phyloP scores from a whole-genome alignment of 2,797 vertebrate species.

The Fistularia commersonii region DNA sequence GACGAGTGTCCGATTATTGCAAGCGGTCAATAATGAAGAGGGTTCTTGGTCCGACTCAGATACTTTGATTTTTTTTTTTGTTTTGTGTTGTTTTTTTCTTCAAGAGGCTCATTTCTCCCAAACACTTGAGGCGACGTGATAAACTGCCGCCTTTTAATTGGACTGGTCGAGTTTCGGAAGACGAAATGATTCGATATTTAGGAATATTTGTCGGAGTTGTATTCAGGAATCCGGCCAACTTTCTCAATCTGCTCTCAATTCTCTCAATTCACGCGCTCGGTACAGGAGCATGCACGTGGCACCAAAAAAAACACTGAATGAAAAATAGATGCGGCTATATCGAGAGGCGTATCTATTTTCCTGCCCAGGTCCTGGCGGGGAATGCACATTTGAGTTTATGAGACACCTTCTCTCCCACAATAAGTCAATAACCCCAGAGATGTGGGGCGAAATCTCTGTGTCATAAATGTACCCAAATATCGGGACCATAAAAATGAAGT shows the following conservation, averaged over 20 bases:
- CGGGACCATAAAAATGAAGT: conserved; percentile 37
- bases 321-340: too few relatives aligned
- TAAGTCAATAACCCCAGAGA: conserved; percentile 21
- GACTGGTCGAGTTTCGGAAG: conserved; percentile 56
- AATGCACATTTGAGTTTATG: conserved; percentile 37
- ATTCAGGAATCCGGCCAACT: conserved; percentile 45
- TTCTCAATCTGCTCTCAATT: conserved; percentile 30
- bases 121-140: conserved; percentile 56
- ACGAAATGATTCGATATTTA: conserved; percentile 63
- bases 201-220: conserved; percentile 66
- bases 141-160: conserved; percentile 68
- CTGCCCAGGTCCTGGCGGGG: conserved; percentile 19
- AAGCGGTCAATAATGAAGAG: conserved; percentile 46
- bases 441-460: conserved; percentile 22
- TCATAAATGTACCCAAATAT: conserved; percentile 44
- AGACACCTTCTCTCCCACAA: conserved; percentile 16
- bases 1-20: conserved; percentile 25
- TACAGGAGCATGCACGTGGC: too few relatives aligned
- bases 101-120: conserved; percentile 56
- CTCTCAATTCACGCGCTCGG: too few relatives aligned
- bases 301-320: too few relatives aligned
- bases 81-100: too few relatives aligned
- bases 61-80: too few relatives aligned
- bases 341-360: too few relatives aligned
- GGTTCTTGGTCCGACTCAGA: conserved; percentile 46